These are phyloP conservation scores for Diadumene lineata DNA, from an alignment of 92 coral and sea anemone genomes.

Conservation along the genomic window DNA sequence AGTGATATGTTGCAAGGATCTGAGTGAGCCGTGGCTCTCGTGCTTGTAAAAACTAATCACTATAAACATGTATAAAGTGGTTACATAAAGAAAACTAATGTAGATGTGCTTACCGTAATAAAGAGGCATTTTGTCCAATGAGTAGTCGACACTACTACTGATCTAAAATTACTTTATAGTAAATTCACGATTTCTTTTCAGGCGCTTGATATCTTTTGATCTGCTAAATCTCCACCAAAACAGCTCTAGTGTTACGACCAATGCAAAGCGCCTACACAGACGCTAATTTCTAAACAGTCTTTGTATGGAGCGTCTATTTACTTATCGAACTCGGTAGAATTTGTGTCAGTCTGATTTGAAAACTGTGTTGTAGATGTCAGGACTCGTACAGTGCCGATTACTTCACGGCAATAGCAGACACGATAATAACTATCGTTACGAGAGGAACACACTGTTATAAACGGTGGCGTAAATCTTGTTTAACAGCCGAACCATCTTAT, in stretches of 20 bases:
- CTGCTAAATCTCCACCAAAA: background rate
- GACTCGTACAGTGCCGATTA: too few relatives aligned
- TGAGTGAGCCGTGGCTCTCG: too few relatives aligned
- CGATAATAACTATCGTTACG: too few relatives aligned
- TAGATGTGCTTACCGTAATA: background rate
- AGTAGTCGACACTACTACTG: background rate
- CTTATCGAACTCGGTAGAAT: background rate
- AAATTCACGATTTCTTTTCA: too few relatives aligned
- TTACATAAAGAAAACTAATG: background rate
- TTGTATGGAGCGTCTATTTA: background rate
- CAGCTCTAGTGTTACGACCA: background rate
- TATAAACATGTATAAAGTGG: background rate
- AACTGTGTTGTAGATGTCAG: too few relatives aligned
- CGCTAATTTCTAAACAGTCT: background rate
- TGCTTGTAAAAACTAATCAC: too few relatives aligned
- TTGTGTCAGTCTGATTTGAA: too few relatives aligned
- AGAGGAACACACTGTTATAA: too few relatives aligned
- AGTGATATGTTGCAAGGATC: too few relatives aligned
- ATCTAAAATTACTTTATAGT: too few relatives aligned
- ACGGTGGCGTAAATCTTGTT: background rate
- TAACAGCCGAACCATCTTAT: background rate
- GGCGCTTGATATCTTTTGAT: too few relatives aligned
- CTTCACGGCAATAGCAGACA: background rate
- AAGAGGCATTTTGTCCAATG: background rate
- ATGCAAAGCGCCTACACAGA: background rate